Percentiles rank a stretch among this genome's conserved stretches.
Conservation (phyloP, 2,113 vertebrate genomes). For the Tautogolabrus adspersus region DNA sequence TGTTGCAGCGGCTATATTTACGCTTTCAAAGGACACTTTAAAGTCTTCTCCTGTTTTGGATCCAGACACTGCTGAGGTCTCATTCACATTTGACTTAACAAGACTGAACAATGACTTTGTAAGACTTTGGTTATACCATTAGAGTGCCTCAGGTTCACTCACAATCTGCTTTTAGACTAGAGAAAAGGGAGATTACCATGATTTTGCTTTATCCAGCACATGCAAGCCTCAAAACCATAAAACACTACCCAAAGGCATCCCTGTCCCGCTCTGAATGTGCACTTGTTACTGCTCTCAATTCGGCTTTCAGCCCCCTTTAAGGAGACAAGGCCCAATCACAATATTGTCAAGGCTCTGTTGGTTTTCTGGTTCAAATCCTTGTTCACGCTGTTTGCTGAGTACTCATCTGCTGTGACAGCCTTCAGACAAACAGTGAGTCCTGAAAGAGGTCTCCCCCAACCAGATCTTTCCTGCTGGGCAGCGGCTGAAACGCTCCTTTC, state of each 20-base stretch:
- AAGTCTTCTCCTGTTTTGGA: conserved; percentile 48
- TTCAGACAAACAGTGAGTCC: conserved; percentile 94
- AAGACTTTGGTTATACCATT: conserved; percentile 69
- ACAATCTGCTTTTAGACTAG: conserved; percentile 64
- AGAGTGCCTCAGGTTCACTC: conserved; percentile 72
- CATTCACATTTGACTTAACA: conserved; percentile 66
- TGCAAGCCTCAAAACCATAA: conserved; percentile 79
- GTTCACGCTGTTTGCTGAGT: conserved; percentile 99
- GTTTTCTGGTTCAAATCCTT: conserved; percentile 99
- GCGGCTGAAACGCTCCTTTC: conserved; percentile 92
- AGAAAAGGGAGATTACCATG: conserved; percentile 81
- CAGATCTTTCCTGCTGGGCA: conserved; percentile 96
- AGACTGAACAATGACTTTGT: conserved; percentile 67
- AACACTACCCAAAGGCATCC: conserved; percentile 81
- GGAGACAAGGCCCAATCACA: conserved; percentile 90
- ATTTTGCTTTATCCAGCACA: conserved; percentile 79
- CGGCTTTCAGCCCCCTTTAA: conserved; percentile 87
- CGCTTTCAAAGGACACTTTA: conserved; percentile 40
- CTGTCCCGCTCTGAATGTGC: conserved; percentile 82
- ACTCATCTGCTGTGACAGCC: conserved; percentile 98
- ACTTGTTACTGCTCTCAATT: conserved; percentile 88
- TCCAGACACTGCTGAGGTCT: conserved; percentile 57
- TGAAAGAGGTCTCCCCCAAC: conserved; percentile 96
- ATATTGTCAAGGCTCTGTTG: conserved; percentile 93
- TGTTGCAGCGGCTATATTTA: conserved; percentile 35